A percentile compares a stretch with the other conserved stretches of the same genome.
Evolutionary conservation across 2,113 vertebrate species (phyloP).

Genomic region (Cavia porcellus): DNA sequence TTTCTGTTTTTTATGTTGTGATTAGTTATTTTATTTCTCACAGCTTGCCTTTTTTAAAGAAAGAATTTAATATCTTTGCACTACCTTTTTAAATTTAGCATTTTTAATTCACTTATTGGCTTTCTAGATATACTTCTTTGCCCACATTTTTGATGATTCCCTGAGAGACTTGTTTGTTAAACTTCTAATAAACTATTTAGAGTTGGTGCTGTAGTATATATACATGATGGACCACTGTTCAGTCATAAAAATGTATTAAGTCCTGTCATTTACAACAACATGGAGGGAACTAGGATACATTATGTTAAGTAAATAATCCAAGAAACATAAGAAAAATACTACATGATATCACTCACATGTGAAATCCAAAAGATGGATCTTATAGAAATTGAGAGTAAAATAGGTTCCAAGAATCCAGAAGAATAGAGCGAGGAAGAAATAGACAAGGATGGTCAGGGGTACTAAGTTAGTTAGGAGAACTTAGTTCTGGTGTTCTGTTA

Average conservation of each 20-base stretch:
- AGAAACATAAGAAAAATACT: not conserved
- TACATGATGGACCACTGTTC: not conserved
- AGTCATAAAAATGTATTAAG: not conserved
- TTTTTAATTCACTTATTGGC: not conserved
- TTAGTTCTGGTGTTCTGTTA: not conserved
- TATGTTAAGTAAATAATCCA: not conserved
- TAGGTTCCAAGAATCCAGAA: not conserved
- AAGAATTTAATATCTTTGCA: no score
- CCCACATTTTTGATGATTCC: not conserved
- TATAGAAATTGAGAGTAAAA: not conserved
- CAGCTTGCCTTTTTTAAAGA: not conserved
- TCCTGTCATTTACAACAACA: not conserved
- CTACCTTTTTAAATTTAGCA: not conserved
- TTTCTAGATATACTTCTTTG: not conserved
- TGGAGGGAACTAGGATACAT: not conserved
- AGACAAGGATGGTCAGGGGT: not conserved
- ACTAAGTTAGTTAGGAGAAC: not conserved
- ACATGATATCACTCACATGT: not conserved
- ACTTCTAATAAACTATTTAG: not conserved
- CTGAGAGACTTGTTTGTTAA: not conserved
- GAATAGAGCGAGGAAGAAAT: not conserved
- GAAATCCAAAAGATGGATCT: not conserved
- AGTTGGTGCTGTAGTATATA: not conserved
- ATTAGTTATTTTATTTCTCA: not conserved
- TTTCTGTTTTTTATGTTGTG: no score